phyloP scores from a whole-genome alignment of 1,140 invertebrate species.

The Heliothis virescens region DNA sequence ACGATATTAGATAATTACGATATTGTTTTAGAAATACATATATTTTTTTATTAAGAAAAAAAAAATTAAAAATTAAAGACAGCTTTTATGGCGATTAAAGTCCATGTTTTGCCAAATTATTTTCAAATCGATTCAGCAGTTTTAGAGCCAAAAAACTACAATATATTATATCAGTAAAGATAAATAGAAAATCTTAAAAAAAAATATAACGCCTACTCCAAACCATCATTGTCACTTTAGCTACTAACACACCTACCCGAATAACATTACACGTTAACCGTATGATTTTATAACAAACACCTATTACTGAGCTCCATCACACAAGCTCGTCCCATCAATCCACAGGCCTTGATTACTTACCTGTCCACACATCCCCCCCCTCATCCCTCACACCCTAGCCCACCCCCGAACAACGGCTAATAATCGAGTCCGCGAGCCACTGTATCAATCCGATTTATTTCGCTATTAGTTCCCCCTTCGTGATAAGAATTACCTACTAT shows the following conservation, averaged over 20 bases:
- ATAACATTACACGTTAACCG: neutral
- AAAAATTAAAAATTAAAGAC: too few relatives aligned
- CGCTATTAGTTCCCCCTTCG: constrained; percentile 44
- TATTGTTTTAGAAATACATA: too few relatives aligned
- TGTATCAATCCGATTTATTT: constrained; percentile 52
- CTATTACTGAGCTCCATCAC: neutral
- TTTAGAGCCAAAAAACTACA: too few relatives aligned
- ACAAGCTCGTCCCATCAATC: constrained; percentile 6
- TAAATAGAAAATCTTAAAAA: too few relatives aligned
- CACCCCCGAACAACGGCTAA: constrained; percentile 50
- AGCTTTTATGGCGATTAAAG: too few relatives aligned
- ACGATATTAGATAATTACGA: too few relatives aligned
- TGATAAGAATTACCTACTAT: constrained; percentile 48
- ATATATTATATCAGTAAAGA: too few relatives aligned
- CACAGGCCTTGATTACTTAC: constrained; percentile 23
- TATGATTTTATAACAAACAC: constrained; percentile 18
- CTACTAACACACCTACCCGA: neutral
- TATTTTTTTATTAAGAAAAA: too few relatives aligned
- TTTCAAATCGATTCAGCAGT: too few relatives aligned
- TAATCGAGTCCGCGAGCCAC: constrained; percentile 43
- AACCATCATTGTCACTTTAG: too few relatives aligned
- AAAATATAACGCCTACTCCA: too few relatives aligned
- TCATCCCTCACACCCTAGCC: neutral
- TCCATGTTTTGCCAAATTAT: too few relatives aligned
- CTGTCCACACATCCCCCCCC: constrained; percentile 21